Conservation (phyloP, 2,797 vertebrate genomes). For the Anabas testudineus region DNA sequence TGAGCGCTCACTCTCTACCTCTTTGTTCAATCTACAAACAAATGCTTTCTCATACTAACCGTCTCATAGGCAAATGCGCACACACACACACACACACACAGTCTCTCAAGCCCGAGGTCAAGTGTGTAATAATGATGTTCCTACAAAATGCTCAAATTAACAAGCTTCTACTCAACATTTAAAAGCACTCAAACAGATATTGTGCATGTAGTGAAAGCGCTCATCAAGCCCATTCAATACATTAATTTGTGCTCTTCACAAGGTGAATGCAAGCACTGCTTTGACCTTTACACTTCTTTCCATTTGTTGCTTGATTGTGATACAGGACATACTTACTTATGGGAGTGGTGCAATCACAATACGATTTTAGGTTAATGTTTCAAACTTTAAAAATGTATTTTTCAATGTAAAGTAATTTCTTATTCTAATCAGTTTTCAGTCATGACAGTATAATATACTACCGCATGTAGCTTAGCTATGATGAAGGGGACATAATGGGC, state of each 20-base stretch:
- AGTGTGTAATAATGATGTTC: slow-evolving; percentile 45
- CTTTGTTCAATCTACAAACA: slow-evolving; percentile 1
- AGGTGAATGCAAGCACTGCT: slow-evolving; percentile 22
- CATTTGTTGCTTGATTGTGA: not conserved
- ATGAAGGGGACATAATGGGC: too few relatives aligned
- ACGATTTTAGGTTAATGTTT: not conserved
- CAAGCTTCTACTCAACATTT: slow-evolving; percentile 41
- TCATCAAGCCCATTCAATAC: slow-evolving; percentile 16
- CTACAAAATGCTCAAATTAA: slow-evolving; percentile 41
- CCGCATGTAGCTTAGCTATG: too few relatives aligned
- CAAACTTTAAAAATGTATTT: too few relatives aligned
- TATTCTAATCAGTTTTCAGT: too few relatives aligned
- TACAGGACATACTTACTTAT: not conserved
- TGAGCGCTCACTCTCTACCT: not conserved
- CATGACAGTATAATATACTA: too few relatives aligned
- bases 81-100: not conserved
- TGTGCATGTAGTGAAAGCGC: slow-evolving; percentile 4
- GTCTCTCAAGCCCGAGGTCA: slow-evolving; percentile 43
- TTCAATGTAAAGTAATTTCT: too few relatives aligned
- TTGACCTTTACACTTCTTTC: slow-evolving; percentile 9
- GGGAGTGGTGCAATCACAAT: not conserved
- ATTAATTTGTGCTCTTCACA: slow-evolving; percentile 31
- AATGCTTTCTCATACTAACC: not conserved
- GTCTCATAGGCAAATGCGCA: not conserved
- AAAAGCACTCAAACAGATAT: slow-evolving; percentile 47